Evolutionary conservation across 2,797 vertebrate genomes (phyloP), one percentile per base, ranked within the genome.

Genomic region (Rachycentron canadum): DNA sequence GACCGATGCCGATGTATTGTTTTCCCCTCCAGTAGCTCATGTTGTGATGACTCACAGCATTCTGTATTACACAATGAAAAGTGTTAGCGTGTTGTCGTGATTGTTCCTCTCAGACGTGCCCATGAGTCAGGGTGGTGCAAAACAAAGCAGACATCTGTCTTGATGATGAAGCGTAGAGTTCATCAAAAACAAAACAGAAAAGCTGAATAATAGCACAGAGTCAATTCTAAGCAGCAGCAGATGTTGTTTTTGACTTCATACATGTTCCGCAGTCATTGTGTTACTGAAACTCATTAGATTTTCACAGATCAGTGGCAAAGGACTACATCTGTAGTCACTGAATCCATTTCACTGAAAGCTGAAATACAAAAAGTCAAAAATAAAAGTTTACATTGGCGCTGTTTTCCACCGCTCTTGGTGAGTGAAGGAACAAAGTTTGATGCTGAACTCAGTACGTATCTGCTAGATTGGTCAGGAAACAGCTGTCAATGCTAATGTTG

Each of bases 1-100:
- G 98, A 57, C 98, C 97, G 2, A 99, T 83, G 0, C 97, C 97
- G 0, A 99, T 93, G 91, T 98, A 99, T 66, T 97, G 96, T 43
- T 93, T 92, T 1, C 95, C 96, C 64, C 81, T 95, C 97, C 98
- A 99, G 91, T 98, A 98, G 4, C 94, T 96, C 59, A 95, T 84
- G 79, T 98, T 99, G 94, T 99, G 98, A 64, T 82, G 91, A 89
- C 98, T 97, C 69, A 95, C 85, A 9, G 96, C 96, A 7, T 94
- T 96, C 98, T 99, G 58, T 52, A 75, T 64, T 19, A 72, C 30
- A 89, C 17, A 76, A 61, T 62, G 47, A 11, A 36, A 62, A 80
- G 34, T 14, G 65, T 78, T 32, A 68, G 3, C 0, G 13, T 17
- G 55, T 9, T 2, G 32, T 36, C 4, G 28, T 34, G 19, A 58